Evolutionary conservation across 1,140 invertebrate species (phyloP).

Genomic region (Telenomus remus): DNA sequence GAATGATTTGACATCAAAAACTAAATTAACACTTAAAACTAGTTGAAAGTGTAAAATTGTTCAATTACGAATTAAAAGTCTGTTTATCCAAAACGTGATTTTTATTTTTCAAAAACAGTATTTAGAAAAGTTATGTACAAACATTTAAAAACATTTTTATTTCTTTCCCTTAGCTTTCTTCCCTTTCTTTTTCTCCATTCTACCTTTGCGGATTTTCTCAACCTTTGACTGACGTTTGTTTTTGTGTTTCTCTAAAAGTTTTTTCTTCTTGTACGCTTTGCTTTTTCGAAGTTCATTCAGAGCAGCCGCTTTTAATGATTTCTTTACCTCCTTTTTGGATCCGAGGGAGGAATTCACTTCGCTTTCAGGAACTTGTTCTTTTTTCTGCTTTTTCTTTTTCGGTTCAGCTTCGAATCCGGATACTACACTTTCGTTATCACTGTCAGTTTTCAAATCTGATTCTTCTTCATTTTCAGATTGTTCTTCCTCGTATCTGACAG

Average conservation of each 20-base stretch:
- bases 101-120: conserved; percentile 6
- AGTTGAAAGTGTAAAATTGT: no score
- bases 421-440: conserved; percentile 26
- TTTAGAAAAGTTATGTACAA: neutral
- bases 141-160: no score
- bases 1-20: no score
- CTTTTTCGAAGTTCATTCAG: conserved; percentile 32
- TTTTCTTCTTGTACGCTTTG: conserved; percentile 31
- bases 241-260: conserved; percentile 24
- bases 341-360: neutral
- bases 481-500: conserved; percentile 83
- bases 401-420: conserved; percentile 29
- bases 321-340: conserved; percentile 39
- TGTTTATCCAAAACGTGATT: conserved; percentile 11
- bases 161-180: neutral
- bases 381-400: conserved; percentile 12
- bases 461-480: conserved; percentile 70
- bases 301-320: conserved; percentile 20
- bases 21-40: no score
- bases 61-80: no score
- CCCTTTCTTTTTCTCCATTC: neutral
- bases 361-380: neutral
- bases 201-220: conserved; percentile 35
- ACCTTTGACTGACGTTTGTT: conserved; percentile 24
- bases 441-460: conserved; percentile 1